Base-by-base conservation (phyloP, 2,888 invertebrate species). In the Loripinus fragilis region DNA sequence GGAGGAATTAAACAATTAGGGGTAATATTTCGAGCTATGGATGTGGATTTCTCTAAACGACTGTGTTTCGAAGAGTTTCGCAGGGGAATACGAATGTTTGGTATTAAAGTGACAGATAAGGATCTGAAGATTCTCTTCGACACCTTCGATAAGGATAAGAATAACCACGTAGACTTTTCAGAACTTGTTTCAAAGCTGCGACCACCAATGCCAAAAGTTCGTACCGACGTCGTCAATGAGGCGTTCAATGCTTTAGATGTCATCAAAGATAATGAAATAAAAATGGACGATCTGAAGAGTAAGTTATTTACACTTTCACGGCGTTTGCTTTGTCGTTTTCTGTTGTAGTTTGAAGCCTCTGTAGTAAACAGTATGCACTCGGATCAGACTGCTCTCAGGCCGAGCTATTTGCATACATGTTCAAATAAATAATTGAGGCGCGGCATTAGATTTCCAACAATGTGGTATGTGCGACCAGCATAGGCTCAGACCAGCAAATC, bases 281-380 rank as follows among this genome's bases (percentile, higher is more conserved):
- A 87, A 52, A 42, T 91, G 50, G 91, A 91, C 10, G 92, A 93
- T 79, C 81, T 93, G 7, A 88, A 89, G 85, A 87, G 92, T 92
- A 86, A 83, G 89, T 8, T 2, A 33, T 38, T 38, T n/a, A n/a
- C n/a, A n/a, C n/a, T n/a, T n/a, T n/a, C n/a, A n/a, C n/a, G n/a
- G n/a, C n/a, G n/a, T n/a, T n/a, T n/a, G n/a, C n/a, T n/a, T n/a
- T n/a, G n/a, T n/a, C n/a, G n/a, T n/a, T n/a, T n/a, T n/a, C n/a
- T n/a, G n/a, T n/a, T n/a, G n/a, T n/a, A n/a, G n/a, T n/a, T n/a
- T n/a, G n/a, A n/a, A n/a, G n/a, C n/a, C n/a, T n/a, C n/a, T n/a
- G n/a, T n/a, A n/a, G n/a, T n/a, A n/a, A n/a, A n/a, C n/a, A n/a
- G n/a, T n/a, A n/a, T n/a, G n/a, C n/a, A n/a, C n/a, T n/a, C n/a